These are phyloP conservation scores for Cochlearius cochlearius DNA, from an alignment of 2,113 vertebrate species.

Conservation along the genomic window DNA sequence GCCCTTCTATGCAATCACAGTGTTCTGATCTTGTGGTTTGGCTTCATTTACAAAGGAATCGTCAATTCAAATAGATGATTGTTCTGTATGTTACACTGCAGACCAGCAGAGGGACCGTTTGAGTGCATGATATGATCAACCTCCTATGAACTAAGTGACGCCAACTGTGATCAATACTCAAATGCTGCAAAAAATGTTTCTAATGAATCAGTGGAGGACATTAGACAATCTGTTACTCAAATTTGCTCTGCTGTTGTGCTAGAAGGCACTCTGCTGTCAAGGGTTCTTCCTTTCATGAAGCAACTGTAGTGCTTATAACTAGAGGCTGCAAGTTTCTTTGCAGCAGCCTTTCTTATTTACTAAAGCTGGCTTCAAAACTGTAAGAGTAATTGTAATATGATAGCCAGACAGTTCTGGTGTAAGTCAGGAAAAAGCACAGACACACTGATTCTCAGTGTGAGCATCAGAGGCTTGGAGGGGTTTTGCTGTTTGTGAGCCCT, in stretches of 20 bases:
- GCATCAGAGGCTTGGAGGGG: neutral
- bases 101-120: neutral
- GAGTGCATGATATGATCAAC: neutral
- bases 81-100: neutral
- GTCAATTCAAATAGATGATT: neutral
- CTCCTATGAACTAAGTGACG: neutral
- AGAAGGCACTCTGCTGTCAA: neutral
- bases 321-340: neutral
- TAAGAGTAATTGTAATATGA: neutral
- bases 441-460: neutral
- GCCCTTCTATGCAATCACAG: neutral
- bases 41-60: constrained; percentile 37
- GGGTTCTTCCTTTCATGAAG: neutral
- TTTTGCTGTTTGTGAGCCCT: neutral
- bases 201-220: neutral
- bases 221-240: neutral
- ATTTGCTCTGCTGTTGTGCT: neutral
- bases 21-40: constrained; percentile 43
- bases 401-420: neutral
- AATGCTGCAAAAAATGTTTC: neutral
- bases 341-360: neutral
- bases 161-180: neutral
- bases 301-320: neutral
- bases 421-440: neutral
- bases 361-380: neutral